Evolutionary conservation across 2,113 vertebrate genomes (phyloP).

Genomic region (Brachyhypopomus occidentalis): DNA sequence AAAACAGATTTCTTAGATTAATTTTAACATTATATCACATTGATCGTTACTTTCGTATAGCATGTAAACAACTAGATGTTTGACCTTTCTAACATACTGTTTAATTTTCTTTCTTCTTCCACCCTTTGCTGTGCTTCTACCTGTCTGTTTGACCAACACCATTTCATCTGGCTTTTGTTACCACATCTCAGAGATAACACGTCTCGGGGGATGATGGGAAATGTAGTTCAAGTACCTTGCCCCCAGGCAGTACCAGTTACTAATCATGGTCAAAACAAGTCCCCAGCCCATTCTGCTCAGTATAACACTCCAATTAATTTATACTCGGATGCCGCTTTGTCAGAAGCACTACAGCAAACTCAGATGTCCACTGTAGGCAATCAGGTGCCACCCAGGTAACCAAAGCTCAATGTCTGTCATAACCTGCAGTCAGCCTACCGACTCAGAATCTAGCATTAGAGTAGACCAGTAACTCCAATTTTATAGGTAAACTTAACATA

Average conservation of each 20-base stretch:
- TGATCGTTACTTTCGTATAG: neutral
- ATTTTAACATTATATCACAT: neutral
- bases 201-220: slow-evolving; percentile 39
- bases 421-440: neutral
- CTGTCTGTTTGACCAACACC: slow-evolving; percentile 31
- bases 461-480: neutral
- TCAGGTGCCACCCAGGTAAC: slow-evolving; percentile 50
- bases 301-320: slow-evolving; percentile 56
- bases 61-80: neutral
- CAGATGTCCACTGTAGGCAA: slow-evolving; percentile 50
- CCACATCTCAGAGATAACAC: slow-evolving; percentile 34
- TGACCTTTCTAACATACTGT: slow-evolving; percentile 40
- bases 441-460: neutral
- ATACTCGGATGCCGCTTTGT: slow-evolving; percentile 50
- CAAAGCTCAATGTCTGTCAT: neutral
- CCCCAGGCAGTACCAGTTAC: slow-evolving; percentile 10
- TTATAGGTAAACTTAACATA: neutral
- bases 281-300: slow-evolving; percentile 37
- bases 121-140: slow-evolving; percentile 19
- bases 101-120: slow-evolving; percentile 19
- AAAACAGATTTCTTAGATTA: neutral
- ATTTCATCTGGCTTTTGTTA: slow-evolving; percentile 28
- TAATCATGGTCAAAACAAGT: slow-evolving; percentile 30
- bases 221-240: slow-evolving; percentile 40
- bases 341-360: slow-evolving; percentile 50